Base-by-base conservation (phyloP, 2,888 invertebrate genomes). In the Anticlea derivata region DNA sequence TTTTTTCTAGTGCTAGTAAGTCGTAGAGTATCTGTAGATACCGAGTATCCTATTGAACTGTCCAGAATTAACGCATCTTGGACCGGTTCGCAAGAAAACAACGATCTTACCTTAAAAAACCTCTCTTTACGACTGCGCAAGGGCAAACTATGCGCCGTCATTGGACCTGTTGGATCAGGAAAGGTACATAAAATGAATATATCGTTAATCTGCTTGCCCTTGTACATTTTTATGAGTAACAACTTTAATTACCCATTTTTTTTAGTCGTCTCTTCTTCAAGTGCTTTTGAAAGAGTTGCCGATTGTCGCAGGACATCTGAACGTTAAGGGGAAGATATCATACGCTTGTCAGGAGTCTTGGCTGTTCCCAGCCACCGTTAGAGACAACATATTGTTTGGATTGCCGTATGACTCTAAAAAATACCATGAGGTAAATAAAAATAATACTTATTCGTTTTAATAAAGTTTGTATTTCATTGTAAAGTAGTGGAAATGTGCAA, bases 151-250 rank as follows among this genome's bases (percentile, higher is more conserved):
- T 93, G 95, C 63, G 96, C 96, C 0, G 85, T 98, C 3, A 95
- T 98, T 55, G 98, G 98, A 0, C 94, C 97, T 0, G 97, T 98
- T 2, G 98, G 98, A 4, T 92, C 96, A 17, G 98, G 98, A 68
- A 98, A 93, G 76, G 91, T 89, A 71, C 17, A 11, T 1, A 7
- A 23, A 23, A 7, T 11, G 2, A 17, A 17, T 17, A 2, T 17
- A 17, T 4, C 17, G 17, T 17, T 17, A 17, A 17, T 17, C 2
- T 4, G 4, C 2, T 3, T 3, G 17, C 17, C 2, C 17, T 17
- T 17, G 17, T n/a, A n/a, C n/a, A n/a, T n/a, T n/a, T n/a, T n/a
- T n/a, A n/a, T n/a, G n/a, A n/a, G n/a, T 17, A 3, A 17, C 17
- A 17, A 4, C 17, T 17, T 17, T 2, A 17, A 3, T 4, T 17